Conservation (phyloP, 2,888 invertebrate species). For the Rhodophaea formosa region DNA sequence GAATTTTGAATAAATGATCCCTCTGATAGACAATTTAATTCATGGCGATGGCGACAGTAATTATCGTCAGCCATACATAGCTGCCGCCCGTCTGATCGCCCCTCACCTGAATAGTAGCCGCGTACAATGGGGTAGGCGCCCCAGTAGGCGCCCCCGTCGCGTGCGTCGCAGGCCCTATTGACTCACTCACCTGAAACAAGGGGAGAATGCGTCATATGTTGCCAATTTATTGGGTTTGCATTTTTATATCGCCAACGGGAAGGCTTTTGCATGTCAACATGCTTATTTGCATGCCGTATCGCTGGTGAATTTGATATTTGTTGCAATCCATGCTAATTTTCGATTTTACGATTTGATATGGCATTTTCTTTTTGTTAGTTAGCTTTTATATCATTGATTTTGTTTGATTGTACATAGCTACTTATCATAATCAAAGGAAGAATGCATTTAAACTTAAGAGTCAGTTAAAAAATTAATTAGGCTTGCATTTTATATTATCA, state of each 20-base stretch:
- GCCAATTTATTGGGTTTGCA: conserved; percentile 43
- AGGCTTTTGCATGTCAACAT: conserved; percentile 25
- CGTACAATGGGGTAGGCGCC: conserved; percentile 38
- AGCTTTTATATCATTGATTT: no score
- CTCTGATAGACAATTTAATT: no score
- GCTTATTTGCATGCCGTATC: conserved; percentile 25
- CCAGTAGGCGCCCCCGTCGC: conserved; percentile 39
- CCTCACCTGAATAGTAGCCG: conserved; percentile 26
- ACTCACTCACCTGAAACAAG: conserved; percentile 68
- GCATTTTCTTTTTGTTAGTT: neutral
- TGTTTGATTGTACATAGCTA: no score
- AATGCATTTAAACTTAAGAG: no score
- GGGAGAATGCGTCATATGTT: conserved; percentile 44
- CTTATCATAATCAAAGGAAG: no score
- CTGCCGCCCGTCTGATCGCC: conserved; percentile 4
- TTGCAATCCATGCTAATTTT: neutral
- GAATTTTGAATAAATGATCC: no score
- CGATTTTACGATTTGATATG: neutral
- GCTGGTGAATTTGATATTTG: conserved; percentile 1
- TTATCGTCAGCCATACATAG: no score
- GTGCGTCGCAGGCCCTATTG: conserved; percentile 38
- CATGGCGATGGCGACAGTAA: no score
- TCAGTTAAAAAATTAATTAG: no score
- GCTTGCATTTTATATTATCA: no score
- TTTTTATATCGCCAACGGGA: conserved; percentile 36